These are phyloP conservation scores for Paracyclopina nana DNA, from an alignment of 1,140 invertebrate genomes.

Conservation along the genomic window DNA sequence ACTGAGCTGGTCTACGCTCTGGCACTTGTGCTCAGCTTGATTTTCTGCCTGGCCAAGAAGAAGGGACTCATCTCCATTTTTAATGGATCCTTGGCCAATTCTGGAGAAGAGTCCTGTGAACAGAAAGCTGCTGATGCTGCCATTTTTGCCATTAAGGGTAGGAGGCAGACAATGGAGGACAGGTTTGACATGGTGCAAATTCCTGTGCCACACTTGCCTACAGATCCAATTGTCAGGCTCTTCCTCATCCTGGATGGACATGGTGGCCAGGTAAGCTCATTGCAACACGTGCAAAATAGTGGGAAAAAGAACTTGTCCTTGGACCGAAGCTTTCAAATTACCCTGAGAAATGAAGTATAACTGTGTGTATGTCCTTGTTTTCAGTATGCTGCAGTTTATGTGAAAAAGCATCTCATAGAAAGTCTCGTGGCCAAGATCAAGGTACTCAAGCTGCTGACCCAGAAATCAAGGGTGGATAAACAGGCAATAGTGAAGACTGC, in stretches of 20 bases:
- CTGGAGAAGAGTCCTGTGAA: not conserved
- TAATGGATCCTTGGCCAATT: slow-evolving; percentile 3
- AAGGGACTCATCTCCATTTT: not conserved
- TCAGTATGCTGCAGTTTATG: slow-evolving; percentile 8
- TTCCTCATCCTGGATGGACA: slow-evolving; percentile 5
- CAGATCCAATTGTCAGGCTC: no score
- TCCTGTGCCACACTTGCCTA: not conserved
- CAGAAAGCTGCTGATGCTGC: not conserved
- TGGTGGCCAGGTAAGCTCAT: slow-evolving; percentile 6
- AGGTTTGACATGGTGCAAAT: not conserved
- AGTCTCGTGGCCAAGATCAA: not conserved
- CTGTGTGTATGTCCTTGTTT: not conserved
- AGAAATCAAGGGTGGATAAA: not conserved
- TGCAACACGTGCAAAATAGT: not conserved
- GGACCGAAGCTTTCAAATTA: not conserved
- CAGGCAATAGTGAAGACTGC: not conserved
- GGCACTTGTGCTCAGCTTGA: not conserved
- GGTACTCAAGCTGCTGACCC: not conserved
- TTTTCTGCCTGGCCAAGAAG: not conserved
- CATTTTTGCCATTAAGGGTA: not conserved
- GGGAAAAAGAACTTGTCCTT: not conserved
- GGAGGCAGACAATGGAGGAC: not conserved
- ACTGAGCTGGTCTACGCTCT: not conserved
- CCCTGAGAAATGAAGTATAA: not conserved
- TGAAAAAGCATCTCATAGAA: not conserved